Evolutionary conservation across 2,888 invertebrate species (phyloP), one percentile per base, ranked within the genome.

Genomic region (Allophyes oxyacanthae): DNA sequence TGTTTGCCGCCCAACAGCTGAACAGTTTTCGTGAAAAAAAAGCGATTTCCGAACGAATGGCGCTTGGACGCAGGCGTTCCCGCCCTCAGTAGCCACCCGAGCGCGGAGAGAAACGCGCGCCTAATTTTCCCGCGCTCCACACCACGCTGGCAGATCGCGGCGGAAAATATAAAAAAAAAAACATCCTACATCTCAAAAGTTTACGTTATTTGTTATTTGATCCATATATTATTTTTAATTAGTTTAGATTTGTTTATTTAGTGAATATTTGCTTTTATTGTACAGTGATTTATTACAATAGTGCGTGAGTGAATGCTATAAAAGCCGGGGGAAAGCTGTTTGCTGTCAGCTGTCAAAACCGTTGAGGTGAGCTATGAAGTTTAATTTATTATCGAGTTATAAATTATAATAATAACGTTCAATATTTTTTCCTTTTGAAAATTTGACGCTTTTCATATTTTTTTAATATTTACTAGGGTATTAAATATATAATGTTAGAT

Each of bases 271-370:
- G 56, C 45, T 57, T 68, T 61, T 40, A 54, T 71, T 74, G 56
- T 70, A 65, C 59, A 75, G 80, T 82, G 81, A 81, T 85, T 83
- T 83, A 79, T 80, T 75, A 64, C 64, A 73, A 81, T 80, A 71
- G 83, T 78, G 85, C 78, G 83, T 82, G 79, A 83, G 77, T 77
- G 84, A 56, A 71, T 78, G 78, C 71, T 78, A 78, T 78, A 81
- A 79, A 81, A 83, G 71, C 48, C 61, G 69, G 67, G 71, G 73
- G 77, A 77, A 82, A 79, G 78, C 87, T 85, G 87, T 64, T 79
- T 60, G 80, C 83, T 84, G 89, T 88, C 87, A 86, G 83, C 88
- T 86, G 89, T 90, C 90, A 89, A 84, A 87, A 87, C 77, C 83
- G 85, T 81, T 75, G 85, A 88, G 92, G 92, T 92, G 82, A 90